Base-by-base conservation (phyloP, 2,113 vertebrate genomes). In the Nibea albiflora region DNA sequence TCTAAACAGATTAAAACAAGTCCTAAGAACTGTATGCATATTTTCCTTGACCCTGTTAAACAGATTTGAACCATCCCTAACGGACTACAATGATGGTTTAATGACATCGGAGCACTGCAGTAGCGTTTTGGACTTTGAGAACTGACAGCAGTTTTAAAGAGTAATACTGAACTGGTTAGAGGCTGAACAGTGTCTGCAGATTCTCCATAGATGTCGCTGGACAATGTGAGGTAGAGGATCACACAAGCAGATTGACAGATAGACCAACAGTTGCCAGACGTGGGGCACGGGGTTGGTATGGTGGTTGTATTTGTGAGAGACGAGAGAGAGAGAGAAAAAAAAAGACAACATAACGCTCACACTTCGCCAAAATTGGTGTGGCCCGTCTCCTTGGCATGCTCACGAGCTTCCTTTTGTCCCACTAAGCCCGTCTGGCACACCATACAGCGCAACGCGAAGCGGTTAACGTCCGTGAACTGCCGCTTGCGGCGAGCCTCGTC, bases 281-380 rank as follows among this genome's bases (percentile, higher is more conserved):
- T 28, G 77, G 76, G 78, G 81, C 61, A 78, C 68, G 11, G 61
- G 82, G 78, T 83, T 61, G 77, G 82, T 66, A 39, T 39, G 80
- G 86, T 63, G 71, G 73, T 82, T 81, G 52, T 69, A 85, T 78
- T 81, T 73, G 81, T 80, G 83, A 78, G 50, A 52, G 49, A 65
- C 39, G 54, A 28, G 10, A 44, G 2, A 44, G 3, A 12, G n/a
- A n/a, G n/a, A 14, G 14, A 3, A 46, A 46, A 46, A 46, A 26
- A 52, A 64, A 47, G 52, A 82, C 39, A 15, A 22, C 31, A 84
- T 69, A 47, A 80, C 50, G 24, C 70, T 98, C 94, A 99, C 91
- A 99, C 97, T 91, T 99, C 98, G 15, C 98, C 98, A 2, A 99
- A 99, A 85, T 97, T 99, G 92, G 98, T 95, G 88, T 99, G 98